These are phyloP conservation scores for Sebastes iracundus DNA, from an alignment of 2,797 vertebrate genomes.

Conservation along the genomic window DNA sequence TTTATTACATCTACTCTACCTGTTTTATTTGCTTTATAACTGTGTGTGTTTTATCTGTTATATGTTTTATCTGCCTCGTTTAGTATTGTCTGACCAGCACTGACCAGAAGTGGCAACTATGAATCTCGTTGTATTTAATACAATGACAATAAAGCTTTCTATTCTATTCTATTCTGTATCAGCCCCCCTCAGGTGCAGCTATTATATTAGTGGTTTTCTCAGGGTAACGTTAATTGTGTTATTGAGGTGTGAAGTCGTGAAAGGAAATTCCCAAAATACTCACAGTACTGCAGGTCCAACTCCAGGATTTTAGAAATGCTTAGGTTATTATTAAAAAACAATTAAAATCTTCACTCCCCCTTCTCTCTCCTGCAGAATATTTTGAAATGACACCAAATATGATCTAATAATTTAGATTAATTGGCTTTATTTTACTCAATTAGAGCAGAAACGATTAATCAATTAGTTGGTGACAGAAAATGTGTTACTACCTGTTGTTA, in stretches of 20 bases:
- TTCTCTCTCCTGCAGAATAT: neutral
- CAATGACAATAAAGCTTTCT: too few relatives aligned
- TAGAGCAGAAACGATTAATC: too few relatives aligned
- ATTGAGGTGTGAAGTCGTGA: neutral
- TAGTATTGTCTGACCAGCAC: too few relatives aligned
- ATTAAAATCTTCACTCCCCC: neutral
- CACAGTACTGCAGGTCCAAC: neutral
- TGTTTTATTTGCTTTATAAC: too few relatives aligned
- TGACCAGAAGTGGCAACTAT: too few relatives aligned
- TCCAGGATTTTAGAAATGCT: neutral
- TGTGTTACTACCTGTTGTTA: neutral
- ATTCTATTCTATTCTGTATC: too few relatives aligned
- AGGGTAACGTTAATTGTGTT: neutral
- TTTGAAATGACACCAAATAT: neutral
- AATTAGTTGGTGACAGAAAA: neutral
- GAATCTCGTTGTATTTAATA: too few relatives aligned
- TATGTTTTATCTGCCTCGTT: too few relatives aligned
- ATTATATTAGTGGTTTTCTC: neutral
- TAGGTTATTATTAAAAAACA: neutral
- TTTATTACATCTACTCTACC: too few relatives aligned
- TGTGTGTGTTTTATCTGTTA: too few relatives aligned
- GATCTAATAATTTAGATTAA: too few relatives aligned
- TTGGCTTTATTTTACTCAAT: neutral
- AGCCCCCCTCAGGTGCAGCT: neutral
- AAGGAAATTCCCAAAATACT: neutral